phyloP scores from a whole-genome alignment of 1,140 invertebrate genomes.

The Meloidogyne hapla region DNA sequence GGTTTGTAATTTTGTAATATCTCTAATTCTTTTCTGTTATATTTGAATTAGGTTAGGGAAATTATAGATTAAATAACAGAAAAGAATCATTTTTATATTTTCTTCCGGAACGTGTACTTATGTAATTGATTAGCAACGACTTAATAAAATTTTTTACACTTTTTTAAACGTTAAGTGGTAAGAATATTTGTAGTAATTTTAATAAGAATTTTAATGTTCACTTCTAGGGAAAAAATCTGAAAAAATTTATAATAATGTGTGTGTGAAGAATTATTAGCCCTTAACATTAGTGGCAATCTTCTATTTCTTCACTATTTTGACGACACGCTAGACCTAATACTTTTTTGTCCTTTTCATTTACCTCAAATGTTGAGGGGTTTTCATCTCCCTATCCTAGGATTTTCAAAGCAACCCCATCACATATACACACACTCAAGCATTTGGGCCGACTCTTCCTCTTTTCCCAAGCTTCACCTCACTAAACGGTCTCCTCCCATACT shows the following conservation, averaged over 20 bases:
- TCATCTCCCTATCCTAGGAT: not conserved
- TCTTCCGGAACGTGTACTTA: not conserved
- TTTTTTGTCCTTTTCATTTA: slow-evolving; percentile 6
- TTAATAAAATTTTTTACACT: too few relatives aligned
- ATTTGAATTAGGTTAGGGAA: too few relatives aligned
- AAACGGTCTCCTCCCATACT: not conserved
- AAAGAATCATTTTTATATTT: too few relatives aligned
- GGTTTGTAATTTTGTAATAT: not conserved
- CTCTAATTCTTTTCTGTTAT: too few relatives aligned
- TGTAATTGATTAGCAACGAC: not conserved
- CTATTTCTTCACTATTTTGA: not conserved
- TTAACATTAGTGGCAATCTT: not conserved
- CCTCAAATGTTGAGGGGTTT: not conserved
- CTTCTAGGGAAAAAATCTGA: too few relatives aligned
- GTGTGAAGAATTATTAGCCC: not conserved
- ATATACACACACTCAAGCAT: not conserved
- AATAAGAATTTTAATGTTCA: too few relatives aligned
- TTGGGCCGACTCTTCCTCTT: not conserved
- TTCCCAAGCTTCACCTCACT: not conserved
- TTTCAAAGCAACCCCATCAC: not conserved
- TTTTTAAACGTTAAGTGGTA: too few relatives aligned
- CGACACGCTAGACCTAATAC: not conserved
- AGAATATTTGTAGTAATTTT: too few relatives aligned
- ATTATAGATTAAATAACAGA: too few relatives aligned
- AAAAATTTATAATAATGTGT: too few relatives aligned